Percentiles rank a stretch among this genome's conserved stretches.
Evolutionary conservation across 2,888 invertebrate genomes (phyloP).

Genomic region (Amblyjoppa proteus): DNA sequence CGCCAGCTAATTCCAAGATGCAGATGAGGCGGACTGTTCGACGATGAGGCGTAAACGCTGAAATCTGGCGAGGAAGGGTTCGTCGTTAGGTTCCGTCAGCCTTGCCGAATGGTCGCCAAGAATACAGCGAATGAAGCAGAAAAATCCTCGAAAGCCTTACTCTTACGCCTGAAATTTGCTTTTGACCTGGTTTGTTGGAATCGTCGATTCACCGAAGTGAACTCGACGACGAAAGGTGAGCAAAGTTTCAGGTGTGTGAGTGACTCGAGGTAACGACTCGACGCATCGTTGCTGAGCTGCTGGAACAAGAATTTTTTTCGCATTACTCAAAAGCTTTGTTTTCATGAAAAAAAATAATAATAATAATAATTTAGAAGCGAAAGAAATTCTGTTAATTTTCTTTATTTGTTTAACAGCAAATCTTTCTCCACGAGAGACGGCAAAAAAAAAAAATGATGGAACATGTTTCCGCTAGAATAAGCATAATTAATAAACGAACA

Average conservation of each 20-base stretch:
- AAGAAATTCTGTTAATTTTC: no score
- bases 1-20: neutral
- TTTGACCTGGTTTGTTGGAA: conserved; percentile 81
- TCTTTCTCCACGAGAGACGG: no score
- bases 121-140: neutral
- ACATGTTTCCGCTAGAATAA: no score
- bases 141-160: conserved; percentile 76
- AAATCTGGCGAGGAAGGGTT: neutral
- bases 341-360: no score
- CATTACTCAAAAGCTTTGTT: no score
- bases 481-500: no score
- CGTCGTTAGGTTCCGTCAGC: neutral
- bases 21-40: neutral
- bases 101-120: neutral
- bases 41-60: neutral
- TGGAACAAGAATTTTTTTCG: no score
- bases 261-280: conserved; percentile 76
- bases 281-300: neutral
- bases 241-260: conserved; percentile 85
- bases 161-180: conserved; percentile 85
- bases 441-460: no score
- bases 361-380: no score
- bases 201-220: conserved; percentile 63
- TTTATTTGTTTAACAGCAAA: no score
- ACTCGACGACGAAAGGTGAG: conserved; percentile 79